Conservation (phyloP, 2,888 invertebrate genomes). For the Nudaria mundana region DNA sequence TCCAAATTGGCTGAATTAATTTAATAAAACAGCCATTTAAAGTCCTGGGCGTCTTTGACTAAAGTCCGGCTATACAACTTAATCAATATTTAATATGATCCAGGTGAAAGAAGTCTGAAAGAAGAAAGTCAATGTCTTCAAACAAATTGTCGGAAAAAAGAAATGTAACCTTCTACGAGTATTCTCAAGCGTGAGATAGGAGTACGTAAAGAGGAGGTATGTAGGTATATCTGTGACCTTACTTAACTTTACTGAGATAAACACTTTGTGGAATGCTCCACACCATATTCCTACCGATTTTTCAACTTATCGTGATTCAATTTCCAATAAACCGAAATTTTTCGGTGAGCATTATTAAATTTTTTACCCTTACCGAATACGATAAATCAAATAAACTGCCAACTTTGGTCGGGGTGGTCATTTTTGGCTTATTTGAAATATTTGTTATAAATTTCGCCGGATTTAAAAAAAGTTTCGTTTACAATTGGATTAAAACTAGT, state of each 20-base stretch:
- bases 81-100: too few species aligned
- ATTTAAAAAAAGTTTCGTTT: too few species aligned
- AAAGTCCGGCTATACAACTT: too few species aligned
- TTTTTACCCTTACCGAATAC: constrained; percentile 18
- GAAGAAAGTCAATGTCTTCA: not conserved
- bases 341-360: constrained; percentile 24
- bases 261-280: constrained; percentile 50
- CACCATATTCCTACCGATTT: constrained; percentile 39
- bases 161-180: constrained; percentile 27
- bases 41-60: too few species aligned
- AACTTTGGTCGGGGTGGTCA: constrained; percentile 3
- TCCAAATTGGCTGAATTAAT: too few species aligned
- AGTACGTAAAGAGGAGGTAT: constrained; percentile 41
- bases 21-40: too few species aligned
- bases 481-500: too few species aligned
- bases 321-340: constrained; percentile 30
- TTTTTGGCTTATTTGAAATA: constrained; percentile 4
- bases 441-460: not conserved
- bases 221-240: too few species aligned
- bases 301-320: constrained; percentile 25
- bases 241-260: constrained; percentile 54
- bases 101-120: too few species aligned
- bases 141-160: not conserved
- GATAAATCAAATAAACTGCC: constrained; percentile 25
- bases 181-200: constrained; percentile 19